A percentile compares a stretch with the other conserved stretches of the same genome.
Evolutionary conservation across 2,888 invertebrate genomes (phyloP).

Genomic region (Eugnorisma glareosa): DNA sequence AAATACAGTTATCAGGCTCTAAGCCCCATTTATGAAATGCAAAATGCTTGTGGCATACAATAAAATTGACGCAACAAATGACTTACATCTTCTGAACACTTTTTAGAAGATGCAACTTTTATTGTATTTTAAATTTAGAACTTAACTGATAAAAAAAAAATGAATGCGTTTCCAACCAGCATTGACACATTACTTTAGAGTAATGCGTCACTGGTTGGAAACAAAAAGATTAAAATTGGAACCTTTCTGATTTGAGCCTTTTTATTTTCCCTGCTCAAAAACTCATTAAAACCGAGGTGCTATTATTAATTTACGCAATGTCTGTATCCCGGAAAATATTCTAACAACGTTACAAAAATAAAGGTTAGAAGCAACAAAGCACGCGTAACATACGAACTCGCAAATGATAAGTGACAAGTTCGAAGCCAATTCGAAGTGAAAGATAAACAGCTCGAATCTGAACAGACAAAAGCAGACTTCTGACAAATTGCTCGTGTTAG

Average conservation of each 20-base stretch:
- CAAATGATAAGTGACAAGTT: constrained; percentile 64
- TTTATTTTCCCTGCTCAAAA: background rate
- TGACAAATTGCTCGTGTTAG: constrained; percentile 85
- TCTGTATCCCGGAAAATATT: constrained; percentile 11
- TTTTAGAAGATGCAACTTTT: background rate
- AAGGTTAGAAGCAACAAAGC: constrained; percentile 30
- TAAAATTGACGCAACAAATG: background rate
- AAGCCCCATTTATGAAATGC: background rate
- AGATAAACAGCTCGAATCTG: constrained; percentile 77
- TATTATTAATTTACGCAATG: constrained; percentile 32
- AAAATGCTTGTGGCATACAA: background rate
- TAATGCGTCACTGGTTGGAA: background rate
- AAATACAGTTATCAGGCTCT: background rate
- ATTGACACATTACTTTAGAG: too few species aligned
- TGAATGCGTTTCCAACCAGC: too few species aligned
- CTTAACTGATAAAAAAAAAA: background rate
- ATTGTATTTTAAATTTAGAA: background rate
- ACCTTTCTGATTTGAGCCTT: background rate
- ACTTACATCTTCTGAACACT: background rate
- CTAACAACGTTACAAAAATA: constrained; percentile 28
- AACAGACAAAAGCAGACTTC: constrained; percentile 80
- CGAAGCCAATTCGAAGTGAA: constrained; percentile 69
- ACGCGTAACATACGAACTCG: constrained; percentile 46
- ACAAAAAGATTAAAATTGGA: constrained; percentile 4
- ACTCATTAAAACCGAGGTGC: constrained; percentile 13